These are phyloP conservation scores for Epizoanthus fatuus DNA, from an alignment of 92 coral and sea anemone genomes.

Conservation along the genomic window DNA sequence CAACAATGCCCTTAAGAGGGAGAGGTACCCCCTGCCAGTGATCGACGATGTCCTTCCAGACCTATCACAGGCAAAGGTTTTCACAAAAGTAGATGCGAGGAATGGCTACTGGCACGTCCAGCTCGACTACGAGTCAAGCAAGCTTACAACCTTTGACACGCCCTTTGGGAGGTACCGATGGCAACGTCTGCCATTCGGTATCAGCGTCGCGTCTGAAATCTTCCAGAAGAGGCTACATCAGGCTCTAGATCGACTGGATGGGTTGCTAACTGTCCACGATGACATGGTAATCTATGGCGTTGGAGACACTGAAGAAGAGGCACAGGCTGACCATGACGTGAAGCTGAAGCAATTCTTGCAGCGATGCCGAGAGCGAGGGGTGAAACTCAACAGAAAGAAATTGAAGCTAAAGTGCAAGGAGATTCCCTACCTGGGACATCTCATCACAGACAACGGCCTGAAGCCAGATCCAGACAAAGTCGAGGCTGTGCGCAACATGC, in stretches of 20 bases:
- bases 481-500: constrained; percentile 37
- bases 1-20: constrained; percentile 34
- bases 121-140: constrained; percentile 8
- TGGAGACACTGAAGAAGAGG: constrained; percentile 68
- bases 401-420: constrained; percentile 46
- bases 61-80: constrained; percentile 35
- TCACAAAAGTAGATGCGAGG: constrained; percentile 35
- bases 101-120: constrained; percentile 44
- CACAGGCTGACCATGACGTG: constrained; percentile 29
- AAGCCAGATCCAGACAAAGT: constrained; percentile 48
- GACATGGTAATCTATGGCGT: constrained; percentile 73
- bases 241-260: constrained; percentile 65
- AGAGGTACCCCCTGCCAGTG: constrained; percentile 32
- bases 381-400: constrained; percentile 54
- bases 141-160: constrained; percentile 18
- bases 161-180: constrained; percentile 48
- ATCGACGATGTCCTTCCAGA: constrained; percentile 44
- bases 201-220: constrained; percentile 61
- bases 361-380: constrained; percentile 49
- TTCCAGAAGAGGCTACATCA: constrained; percentile 75
- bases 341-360: constrained; percentile 48
- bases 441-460: constrained; percentile 52
- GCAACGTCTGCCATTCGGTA: constrained; percentile 70
- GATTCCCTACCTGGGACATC: constrained; percentile 62
- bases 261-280: constrained; percentile 62